These are phyloP conservation scores for Poeciliopsis occidentalis DNA, from an alignment of 2,113 vertebrate genomes.

Conservation along the genomic window DNA sequence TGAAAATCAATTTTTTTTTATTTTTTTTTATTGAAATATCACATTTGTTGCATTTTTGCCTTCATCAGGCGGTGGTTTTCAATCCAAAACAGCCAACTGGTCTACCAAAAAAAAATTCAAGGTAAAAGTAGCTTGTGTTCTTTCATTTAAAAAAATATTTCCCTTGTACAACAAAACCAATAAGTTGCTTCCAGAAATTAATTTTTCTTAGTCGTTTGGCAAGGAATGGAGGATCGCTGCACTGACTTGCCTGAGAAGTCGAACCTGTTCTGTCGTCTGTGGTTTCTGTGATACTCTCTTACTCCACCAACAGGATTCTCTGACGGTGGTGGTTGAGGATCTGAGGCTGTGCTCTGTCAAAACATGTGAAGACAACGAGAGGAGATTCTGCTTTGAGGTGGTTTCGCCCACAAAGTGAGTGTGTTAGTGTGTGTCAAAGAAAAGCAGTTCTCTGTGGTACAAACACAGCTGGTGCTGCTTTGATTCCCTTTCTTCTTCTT, in stretches of 20 bases:
- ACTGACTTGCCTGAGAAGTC: neutral
- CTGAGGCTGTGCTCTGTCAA: slow-evolving; percentile 95
- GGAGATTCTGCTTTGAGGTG: slow-evolving; percentile 98
- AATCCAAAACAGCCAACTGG: slow-evolving; percentile 98
- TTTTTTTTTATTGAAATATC: neutral
- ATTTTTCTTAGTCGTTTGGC: neutral
- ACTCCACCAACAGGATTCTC: slow-evolving; percentile 83
- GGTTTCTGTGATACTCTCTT: neutral
- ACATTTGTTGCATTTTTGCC: slow-evolving; percentile 1
- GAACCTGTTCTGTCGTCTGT: neutral
- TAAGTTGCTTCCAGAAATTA: too few relatives aligned
- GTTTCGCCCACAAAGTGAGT: slow-evolving; percentile 98
- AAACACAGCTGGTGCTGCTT: too few relatives aligned
- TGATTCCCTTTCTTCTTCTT: too few relatives aligned
- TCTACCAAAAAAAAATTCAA: slow-evolving; percentile 99
- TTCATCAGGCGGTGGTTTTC: slow-evolving; percentile 95
- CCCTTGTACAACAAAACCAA: too few relatives aligned
- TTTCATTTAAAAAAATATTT: neutral
- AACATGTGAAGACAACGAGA: slow-evolving; percentile 94
- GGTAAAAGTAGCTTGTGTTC: slow-evolving; percentile 71
- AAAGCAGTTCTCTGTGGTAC: neutral
- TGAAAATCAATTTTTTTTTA: too few relatives aligned
- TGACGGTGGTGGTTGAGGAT: slow-evolving; percentile 98
- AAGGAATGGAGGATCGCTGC: neutral
- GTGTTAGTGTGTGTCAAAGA: neutral